phyloP scores from a whole-genome alignment of 2,888 invertebrate species.

The Yponomeuta sedellus region DNA sequence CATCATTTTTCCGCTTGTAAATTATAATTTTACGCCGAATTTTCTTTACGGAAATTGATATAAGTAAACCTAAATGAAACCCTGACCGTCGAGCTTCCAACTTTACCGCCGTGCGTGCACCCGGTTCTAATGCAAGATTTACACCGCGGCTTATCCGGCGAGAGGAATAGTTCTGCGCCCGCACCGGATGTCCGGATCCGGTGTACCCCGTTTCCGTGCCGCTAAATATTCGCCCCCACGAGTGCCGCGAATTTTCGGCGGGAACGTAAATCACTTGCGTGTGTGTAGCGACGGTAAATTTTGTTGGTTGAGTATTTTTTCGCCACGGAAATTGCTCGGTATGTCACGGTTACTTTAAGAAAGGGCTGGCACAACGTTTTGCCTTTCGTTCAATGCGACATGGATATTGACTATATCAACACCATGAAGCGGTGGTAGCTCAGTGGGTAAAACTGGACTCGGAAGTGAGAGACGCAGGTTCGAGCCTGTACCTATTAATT shows the following conservation, averaged over 20 bases:
- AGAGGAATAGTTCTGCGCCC: conserved; percentile 47
- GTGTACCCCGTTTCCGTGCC: conserved; percentile 24
- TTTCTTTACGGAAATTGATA: too few species aligned
- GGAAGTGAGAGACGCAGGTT: too few species aligned
- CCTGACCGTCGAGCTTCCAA: conserved; percentile 6
- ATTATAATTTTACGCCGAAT: too few species aligned
- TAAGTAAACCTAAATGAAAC: too few species aligned
- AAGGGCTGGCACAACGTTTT: too few species aligned
- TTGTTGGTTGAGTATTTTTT: background rate
- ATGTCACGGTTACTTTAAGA: too few species aligned
- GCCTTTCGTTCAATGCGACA: too few species aligned
- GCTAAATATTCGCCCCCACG: conserved; percentile 20
- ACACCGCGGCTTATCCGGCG: conserved; percentile 62
- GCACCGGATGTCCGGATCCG: conserved; percentile 50
- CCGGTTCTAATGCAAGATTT: conserved; percentile 65
- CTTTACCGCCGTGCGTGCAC: conserved; percentile 22
- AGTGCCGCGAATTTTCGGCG: conserved; percentile 1
- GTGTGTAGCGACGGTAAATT: background rate
- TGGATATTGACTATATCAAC: too few species aligned
- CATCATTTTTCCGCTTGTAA: too few species aligned
- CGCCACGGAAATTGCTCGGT: background rate
- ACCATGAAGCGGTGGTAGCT: too few species aligned
- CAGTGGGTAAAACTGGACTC: too few species aligned
- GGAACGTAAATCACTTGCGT: background rate
- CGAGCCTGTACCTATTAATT: too few species aligned